Base-by-base conservation (phyloP, 92 coral and sea anemone genomes). In the Epizoanthus rinbou region DNA sequence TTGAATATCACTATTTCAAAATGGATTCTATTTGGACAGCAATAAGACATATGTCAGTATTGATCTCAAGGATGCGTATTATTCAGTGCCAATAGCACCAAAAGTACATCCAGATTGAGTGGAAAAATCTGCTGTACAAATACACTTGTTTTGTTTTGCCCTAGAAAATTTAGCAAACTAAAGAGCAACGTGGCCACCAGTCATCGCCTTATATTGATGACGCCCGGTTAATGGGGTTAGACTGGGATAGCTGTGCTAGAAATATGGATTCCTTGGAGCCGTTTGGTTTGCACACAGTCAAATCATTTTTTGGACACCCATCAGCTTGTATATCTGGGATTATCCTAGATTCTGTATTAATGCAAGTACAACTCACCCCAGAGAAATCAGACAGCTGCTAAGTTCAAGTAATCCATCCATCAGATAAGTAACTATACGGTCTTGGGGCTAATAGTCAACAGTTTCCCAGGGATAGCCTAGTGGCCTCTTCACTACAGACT, bases 311-410 rank as follows among this genome's bases (percentile, higher is more conserved):
- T 23, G 43, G 10, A 25, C 84, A 70, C 89, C 59, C 80, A 64
- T 64, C 74, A 53, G 24, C 72, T 75, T 85, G 78, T 75, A 24
- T 88, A 66, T 56, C 59, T 87, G 81, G 88, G 88, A 2, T 83
- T 54, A 50, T 50, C 23, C 25, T 50, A 24, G 60, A 50, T 23
- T 73, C 78, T 50, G 60, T 74, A 13, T 19, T 24, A 11, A 74
- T 52, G 79, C 22, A 53, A 24, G 47, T 52, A 13, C n/a, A 5
- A 60, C 65, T 60, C 22, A 18, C 65, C 5, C 19, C 65, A 3
- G 3, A 60, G 22, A 60, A 73, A 25, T n/a, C 23, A 73, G 25
- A 47, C 31, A 21, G 50, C 69, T 62, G 76, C 73, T 63, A 84
- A 84, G 59, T 14, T 16, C 52, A 2, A 25, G 16, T 35, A 73